These are phyloP conservation scores for Xyliphius kryptos DNA, from an alignment of 2,113 vertebrate genomes.

Conservation along the genomic window DNA sequence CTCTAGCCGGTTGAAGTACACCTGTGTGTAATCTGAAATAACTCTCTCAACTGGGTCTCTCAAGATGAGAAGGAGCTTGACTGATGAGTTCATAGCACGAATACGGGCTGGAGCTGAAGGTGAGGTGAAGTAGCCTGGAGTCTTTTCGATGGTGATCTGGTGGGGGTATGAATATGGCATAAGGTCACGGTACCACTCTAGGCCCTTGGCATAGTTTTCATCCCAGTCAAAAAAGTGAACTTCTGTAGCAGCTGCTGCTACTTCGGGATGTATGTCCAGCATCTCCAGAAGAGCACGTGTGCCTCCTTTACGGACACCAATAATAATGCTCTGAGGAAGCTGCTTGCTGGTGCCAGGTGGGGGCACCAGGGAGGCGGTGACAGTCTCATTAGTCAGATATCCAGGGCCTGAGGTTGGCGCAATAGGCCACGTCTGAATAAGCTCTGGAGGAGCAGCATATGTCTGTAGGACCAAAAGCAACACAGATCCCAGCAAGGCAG, in stretches of 20 bases:
- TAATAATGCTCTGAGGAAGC: slow-evolving; percentile 84
- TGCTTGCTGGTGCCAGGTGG: slow-evolving; percentile 75
- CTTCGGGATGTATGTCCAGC: slow-evolving; percentile 86
- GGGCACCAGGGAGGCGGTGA: slow-evolving; percentile 58
- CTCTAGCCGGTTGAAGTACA: slow-evolving; percentile 88
- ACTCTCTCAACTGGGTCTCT: slow-evolving; percentile 85
- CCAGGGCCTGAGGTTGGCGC: slow-evolving; percentile 53
- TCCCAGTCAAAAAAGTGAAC: slow-evolving; percentile 95
- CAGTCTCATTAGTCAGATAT: slow-evolving; percentile 63
- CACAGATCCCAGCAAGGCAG: slow-evolving; percentile 69
- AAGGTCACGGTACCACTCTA: slow-evolving; percentile 82
- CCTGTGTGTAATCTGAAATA: slow-evolving; percentile 91
- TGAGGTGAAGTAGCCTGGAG: slow-evolving; percentile 89
- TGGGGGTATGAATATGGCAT: slow-evolving; percentile 87
- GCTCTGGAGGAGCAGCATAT: slow-evolving; percentile 59
- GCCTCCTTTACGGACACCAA: slow-evolving; percentile 87
- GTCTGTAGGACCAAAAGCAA: slow-evolving; percentile 73
- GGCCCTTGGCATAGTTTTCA: slow-evolving; percentile 83
- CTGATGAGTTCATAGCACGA: slow-evolving; percentile 83
- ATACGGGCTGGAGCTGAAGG: slow-evolving; percentile 80
- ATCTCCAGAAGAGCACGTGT: slow-evolving; percentile 86
- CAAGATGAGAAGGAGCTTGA: slow-evolving; percentile 83
- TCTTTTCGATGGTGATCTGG: slow-evolving; percentile 92
- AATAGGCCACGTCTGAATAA: slow-evolving; percentile 52
- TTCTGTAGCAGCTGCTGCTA: slow-evolving; percentile 84